Conservation (phyloP, 2,888 invertebrate genomes). For the Zygothrica quintamaculata region DNA sequence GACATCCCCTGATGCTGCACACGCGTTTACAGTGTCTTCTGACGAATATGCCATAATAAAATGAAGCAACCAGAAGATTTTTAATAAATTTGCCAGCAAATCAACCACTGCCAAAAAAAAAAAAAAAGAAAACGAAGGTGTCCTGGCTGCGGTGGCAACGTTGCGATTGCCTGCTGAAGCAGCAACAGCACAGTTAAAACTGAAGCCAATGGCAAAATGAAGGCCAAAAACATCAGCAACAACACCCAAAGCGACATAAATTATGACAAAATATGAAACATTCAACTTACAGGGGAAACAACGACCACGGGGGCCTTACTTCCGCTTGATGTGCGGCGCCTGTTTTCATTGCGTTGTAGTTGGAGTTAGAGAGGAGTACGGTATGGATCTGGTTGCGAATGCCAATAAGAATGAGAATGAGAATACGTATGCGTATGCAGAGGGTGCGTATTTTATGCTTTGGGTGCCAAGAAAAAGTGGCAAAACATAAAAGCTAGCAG, state of each 20-base stretch:
- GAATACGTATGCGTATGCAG: constrained; percentile 23
- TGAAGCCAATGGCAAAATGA: constrained; percentile 45
- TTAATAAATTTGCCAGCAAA: constrained; percentile 82
- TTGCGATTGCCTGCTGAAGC: constrained; percentile 24
- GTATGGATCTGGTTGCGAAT: not conserved
- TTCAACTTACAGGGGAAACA: constrained; percentile 25
- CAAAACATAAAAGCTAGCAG: constrained; percentile 79
- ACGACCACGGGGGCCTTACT: constrained; percentile 38
- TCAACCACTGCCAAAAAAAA: constrained; percentile 71
- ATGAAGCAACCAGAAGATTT: constrained; percentile 73
- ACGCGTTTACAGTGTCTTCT: constrained; percentile 43
- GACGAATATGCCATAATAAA: constrained; percentile 71
- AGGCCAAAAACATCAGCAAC: constrained; percentile 66
- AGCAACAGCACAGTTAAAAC: constrained; percentile 8
- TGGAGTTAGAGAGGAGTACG: constrained; percentile 1
- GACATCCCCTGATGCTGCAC: constrained; percentile 14
- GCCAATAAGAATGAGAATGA: too few relatives aligned
- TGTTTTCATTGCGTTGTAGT: constrained; percentile 1
- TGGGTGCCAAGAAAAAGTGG: constrained; percentile 72
- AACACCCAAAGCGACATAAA: constrained; percentile 82
- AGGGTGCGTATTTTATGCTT: constrained; percentile 68
- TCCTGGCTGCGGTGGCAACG: constrained; percentile 47
- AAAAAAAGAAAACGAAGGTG: constrained; percentile 51
- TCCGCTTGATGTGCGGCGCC: constrained; percentile 24
- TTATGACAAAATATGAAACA: constrained; percentile 80